phyloP scores from a whole-genome alignment of 2,113 vertebrate species.

The Lagopus leucura region DNA sequence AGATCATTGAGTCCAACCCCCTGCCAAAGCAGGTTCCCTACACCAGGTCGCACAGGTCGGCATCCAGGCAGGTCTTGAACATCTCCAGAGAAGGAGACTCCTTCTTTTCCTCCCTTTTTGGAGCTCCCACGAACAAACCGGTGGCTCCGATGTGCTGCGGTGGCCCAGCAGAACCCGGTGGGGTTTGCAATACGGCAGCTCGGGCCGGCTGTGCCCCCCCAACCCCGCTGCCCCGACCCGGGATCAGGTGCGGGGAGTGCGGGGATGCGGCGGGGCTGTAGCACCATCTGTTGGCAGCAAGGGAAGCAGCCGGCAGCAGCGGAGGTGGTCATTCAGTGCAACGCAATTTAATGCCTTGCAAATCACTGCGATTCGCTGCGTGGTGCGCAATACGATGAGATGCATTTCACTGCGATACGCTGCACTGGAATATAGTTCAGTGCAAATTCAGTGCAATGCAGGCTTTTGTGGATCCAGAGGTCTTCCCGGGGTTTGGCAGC shows the following conservation, averaged over 20 bases:
- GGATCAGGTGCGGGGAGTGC: not conserved
- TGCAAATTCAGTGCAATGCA: too few species aligned
- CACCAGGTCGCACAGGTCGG: too few species aligned
- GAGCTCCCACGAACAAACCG: not conserved
- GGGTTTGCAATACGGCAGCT: not conserved
- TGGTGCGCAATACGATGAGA: too few species aligned
- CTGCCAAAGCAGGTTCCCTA: too few species aligned
- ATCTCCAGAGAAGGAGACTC: too few species aligned
- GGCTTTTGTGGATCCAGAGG: accelerated
- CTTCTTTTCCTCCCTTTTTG: not conserved
- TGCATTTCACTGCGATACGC: too few species aligned
- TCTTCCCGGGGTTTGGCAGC: not conserved
- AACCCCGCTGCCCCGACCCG: not conserved
- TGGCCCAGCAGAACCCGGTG: not conserved
- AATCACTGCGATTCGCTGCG: too few species aligned
- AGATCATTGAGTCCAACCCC: too few species aligned
- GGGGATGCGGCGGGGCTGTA: not conserved
- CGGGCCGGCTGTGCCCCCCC: not conserved
- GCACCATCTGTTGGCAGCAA: constrained; percentile 37
- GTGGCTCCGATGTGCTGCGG: not conserved
- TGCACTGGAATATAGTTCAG: too few species aligned
- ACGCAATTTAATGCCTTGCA: too few species aligned
- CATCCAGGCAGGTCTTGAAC: too few species aligned
- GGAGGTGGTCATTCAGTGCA: too few species aligned
- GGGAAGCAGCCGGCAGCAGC: not conserved